Conservation (phyloP, 2,888 invertebrate genomes). For the Pedicia rivosa region DNA sequence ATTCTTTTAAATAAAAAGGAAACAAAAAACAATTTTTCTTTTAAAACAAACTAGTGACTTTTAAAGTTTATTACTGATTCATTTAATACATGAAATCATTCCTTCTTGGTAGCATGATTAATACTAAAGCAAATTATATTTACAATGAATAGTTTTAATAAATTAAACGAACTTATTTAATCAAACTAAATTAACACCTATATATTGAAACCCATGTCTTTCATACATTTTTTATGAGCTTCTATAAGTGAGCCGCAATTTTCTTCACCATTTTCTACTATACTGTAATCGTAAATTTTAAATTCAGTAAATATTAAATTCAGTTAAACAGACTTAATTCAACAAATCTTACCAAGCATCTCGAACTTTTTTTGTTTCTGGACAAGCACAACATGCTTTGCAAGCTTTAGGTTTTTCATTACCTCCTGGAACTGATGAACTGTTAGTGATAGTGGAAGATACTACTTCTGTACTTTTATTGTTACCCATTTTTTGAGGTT, state of each 20-base stretch:
- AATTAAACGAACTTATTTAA: no score
- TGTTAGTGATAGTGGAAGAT: not conserved
- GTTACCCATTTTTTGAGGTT: conserved; percentile 2
- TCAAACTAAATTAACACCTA: no score
- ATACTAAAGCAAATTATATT: no score
- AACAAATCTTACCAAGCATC: conserved; percentile 71
- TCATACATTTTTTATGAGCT: conserved; percentile 94
- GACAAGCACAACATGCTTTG: conserved; percentile 94
- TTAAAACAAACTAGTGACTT: no score
- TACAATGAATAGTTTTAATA: no score
- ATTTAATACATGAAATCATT: no score
- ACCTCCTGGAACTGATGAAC: not conserved
- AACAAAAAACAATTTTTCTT: no score
- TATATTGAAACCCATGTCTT: conserved; percentile 88
- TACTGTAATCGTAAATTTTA: conserved; percentile 53
- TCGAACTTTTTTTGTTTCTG: conserved; percentile 79
- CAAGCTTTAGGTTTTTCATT: conserved; percentile 56
- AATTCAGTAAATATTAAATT: conserved; percentile 6
- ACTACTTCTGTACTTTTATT: not conserved
- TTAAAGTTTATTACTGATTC: no score
- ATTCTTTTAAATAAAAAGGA: no score
- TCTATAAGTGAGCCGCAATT: conserved; percentile 81
- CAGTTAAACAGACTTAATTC: not conserved
- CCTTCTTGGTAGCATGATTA: no score
- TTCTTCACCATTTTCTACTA: conserved; percentile 81